These are phyloP conservation scores for Leptinotarsa undecemlineata DNA, from an alignment of 1,140 invertebrate species.

Conservation along the genomic window DNA sequence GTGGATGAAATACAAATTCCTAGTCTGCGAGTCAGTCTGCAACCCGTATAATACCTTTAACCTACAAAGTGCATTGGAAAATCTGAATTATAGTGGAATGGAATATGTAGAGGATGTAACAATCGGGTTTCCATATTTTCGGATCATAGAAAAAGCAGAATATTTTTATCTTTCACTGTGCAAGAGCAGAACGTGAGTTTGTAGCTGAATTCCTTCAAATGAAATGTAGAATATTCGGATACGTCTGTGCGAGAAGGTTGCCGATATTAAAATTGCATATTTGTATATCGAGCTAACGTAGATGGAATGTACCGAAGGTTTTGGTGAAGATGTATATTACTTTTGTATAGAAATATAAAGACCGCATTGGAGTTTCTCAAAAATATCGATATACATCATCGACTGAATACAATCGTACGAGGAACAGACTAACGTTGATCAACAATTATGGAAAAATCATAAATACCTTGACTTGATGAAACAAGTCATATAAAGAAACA, in stretches of 20 bases:
- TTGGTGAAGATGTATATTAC: too few relatives aligned
- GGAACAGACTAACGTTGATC: too few relatives aligned
- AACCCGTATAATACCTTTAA: constrained; percentile 3
- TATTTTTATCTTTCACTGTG: constrained; percentile 1
- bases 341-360: too few relatives aligned
- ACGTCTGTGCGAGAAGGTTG: background rate
- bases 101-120: background rate
- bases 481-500: too few relatives aligned
- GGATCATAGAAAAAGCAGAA: background rate
- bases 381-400: too few relatives aligned
- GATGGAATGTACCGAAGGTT: too few relatives aligned
- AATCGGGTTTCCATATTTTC: constrained; percentile 4
- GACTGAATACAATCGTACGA: too few relatives aligned
- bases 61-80: background rate
- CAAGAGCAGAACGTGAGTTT: background rate
- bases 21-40: background rate
- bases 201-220: background rate
- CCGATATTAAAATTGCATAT: too few relatives aligned
- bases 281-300: too few relatives aligned
- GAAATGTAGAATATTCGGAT: background rate
- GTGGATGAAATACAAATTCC: background rate
- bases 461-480: too few relatives aligned
- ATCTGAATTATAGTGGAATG: background rate
- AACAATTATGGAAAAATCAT: too few relatives aligned
- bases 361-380: too few relatives aligned